phyloP scores from a whole-genome alignment of 2,888 invertebrate genomes.

The Strigamia transsilvanica region DNA sequence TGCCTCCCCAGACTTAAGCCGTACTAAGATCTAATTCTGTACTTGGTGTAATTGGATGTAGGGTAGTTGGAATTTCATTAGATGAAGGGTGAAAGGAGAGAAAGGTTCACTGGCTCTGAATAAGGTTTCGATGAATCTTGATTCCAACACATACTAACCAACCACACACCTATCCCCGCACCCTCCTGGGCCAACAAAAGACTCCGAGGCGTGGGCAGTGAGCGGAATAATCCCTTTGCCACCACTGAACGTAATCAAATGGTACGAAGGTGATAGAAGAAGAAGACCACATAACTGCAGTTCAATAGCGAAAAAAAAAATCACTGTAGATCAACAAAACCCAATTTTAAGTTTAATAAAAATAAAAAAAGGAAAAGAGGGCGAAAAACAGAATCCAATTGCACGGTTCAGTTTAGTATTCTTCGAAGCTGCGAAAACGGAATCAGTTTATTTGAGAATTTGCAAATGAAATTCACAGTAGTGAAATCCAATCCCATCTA shows the following conservation, averaged over 20 bases:
- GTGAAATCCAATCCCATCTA: constrained; percentile 11
- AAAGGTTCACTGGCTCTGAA: constrained; percentile 46
- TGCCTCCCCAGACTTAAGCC: neutral
- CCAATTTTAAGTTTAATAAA: neutral
- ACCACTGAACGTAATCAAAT: constrained; percentile 45
- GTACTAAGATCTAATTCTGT: constrained; percentile 20
- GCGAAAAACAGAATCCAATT: neutral
- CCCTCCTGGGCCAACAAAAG: constrained; percentile 23
- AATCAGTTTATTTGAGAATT: constrained; percentile 1
- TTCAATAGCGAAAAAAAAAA: constrained; percentile 16
- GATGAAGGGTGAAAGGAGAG: neutral
- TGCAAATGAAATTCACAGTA: constrained; percentile 33
- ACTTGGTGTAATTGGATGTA: constrained; percentile 36
- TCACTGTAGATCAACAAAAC: neutral
- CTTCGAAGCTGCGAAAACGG: neutral
- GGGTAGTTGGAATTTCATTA: constrained; percentile 40
- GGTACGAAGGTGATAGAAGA: constrained; percentile 33
- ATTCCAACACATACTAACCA: constrained; percentile 47
- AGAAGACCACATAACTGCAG: constrained; percentile 19
- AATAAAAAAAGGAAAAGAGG: neutral
- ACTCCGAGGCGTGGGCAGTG: constrained; percentile 37
- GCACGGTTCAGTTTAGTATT: neutral
- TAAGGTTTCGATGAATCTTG: constrained; percentile 45
- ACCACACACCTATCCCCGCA: neutral
- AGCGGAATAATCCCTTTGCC: constrained; percentile 40